Conservation (phyloP, 2,888 invertebrate genomes). For the Tholera decimalis region DNA sequence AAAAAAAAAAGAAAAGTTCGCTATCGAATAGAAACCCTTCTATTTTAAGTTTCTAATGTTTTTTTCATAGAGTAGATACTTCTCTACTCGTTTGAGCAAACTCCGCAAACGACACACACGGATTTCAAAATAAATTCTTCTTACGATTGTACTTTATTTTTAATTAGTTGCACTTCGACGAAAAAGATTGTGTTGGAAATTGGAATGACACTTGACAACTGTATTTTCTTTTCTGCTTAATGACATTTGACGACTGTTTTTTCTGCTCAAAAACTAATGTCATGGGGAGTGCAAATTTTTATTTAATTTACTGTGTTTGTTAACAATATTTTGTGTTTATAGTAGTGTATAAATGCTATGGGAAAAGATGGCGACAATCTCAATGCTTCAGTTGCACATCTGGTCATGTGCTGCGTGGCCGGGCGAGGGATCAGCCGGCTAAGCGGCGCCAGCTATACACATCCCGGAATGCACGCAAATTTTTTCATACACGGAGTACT, state of each 20-base stretch:
- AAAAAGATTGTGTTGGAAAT: slow-evolving; percentile 24
- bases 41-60: no score
- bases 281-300: slow-evolving; percentile 18
- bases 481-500: slow-evolving; percentile 83
- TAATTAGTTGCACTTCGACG: background rate
- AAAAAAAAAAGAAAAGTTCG: no score
- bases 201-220: slow-evolving; percentile 50
- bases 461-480: slow-evolving; percentile 85
- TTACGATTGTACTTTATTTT: slow-evolving; percentile 17
- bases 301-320: slow-evolving; percentile 32
- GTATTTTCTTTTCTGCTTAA: slow-evolving; percentile 28
- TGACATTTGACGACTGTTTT: slow-evolving; percentile 8
- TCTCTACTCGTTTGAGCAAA: background rate
- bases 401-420: slow-evolving; percentile 80
- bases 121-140: slow-evolving; percentile 21
- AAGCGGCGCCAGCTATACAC: slow-evolving; percentile 71
- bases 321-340: slow-evolving; percentile 28
- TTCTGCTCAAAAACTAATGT: slow-evolving; percentile 11
- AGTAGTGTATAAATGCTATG: slow-evolving; percentile 70
- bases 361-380: slow-evolving; percentile 76
- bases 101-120: background rate
- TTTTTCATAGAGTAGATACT: no score
- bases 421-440: slow-evolving; percentile 70
- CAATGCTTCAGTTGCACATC: slow-evolving; percentile 79
- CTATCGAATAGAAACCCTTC: no score